A percentile compares a stretch with the other conserved stretches of the same genome.
These are phyloP conservation scores for Syngnathus scovelli DNA, from an alignment of 2,113 vertebrate genomes.

Conservation along the genomic window DNA sequence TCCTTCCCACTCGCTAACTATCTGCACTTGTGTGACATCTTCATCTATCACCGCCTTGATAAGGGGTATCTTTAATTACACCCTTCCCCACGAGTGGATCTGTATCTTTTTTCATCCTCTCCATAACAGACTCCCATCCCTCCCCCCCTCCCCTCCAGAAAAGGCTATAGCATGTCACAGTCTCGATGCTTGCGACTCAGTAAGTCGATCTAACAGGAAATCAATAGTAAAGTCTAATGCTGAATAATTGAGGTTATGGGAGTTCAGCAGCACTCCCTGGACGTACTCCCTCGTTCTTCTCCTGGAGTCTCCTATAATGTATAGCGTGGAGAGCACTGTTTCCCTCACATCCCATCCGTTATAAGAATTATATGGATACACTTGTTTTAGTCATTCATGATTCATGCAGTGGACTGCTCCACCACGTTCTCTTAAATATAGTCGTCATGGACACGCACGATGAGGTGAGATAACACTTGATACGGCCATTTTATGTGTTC, in stretches of 20 bases:
- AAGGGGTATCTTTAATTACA: slow-evolving; percentile 70
- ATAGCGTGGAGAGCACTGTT: slow-evolving; percentile 32
- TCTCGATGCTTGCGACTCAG: slow-evolving; percentile 58
- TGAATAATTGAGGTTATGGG: slow-evolving; percentile 78
- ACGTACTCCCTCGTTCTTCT: slow-evolving; percentile 37
- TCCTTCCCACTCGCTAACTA: slow-evolving; percentile 31
- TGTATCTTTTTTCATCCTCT: slow-evolving; percentile 49
- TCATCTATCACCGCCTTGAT: slow-evolving; percentile 68
- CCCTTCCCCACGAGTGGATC: slow-evolving; percentile 33
- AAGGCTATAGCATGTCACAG: slow-evolving; percentile 60
- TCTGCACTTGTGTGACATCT: slow-evolving; percentile 49
- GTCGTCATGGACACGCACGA: not conserved
- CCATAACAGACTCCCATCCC: slow-evolving; percentile 54
- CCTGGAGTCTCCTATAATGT: slow-evolving; percentile 49
- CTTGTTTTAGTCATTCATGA: slow-evolving; percentile 31
- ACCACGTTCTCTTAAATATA: not conserved
- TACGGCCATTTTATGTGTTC: slow-evolving; percentile 22
- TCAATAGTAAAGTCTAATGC: slow-evolving; percentile 73
- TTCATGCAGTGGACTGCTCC: not conserved
- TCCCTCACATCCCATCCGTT: slow-evolving; percentile 3
- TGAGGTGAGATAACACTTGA: not conserved
- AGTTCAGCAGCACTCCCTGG: slow-evolving; percentile 67
- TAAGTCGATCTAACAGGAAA: slow-evolving; percentile 76
- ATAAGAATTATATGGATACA: slow-evolving; percentile 9
- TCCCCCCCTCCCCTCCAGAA: slow-evolving; percentile 50